Evolutionary conservation across 1,140 invertebrate genomes (phyloP).

Genomic region (Drosophila mauritiana): DNA sequence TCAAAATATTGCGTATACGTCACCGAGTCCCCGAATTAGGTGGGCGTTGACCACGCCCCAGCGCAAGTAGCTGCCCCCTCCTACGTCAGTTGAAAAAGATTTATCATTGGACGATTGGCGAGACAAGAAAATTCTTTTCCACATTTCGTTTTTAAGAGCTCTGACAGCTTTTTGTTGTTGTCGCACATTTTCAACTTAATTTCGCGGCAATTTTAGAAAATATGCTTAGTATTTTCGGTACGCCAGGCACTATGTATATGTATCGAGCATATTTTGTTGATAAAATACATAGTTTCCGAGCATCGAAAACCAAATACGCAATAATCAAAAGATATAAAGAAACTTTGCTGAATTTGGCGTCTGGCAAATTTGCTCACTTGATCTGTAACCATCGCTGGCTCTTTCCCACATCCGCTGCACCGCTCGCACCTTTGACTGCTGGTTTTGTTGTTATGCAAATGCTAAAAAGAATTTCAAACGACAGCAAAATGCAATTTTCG

Average conservation of each 20-base stretch:
- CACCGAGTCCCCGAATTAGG: constrained; percentile 18
- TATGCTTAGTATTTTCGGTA: constrained; percentile 54
- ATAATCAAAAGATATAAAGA: constrained; percentile 27
- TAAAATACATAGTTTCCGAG: constrained; percentile 18
- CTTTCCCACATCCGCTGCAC: neutral
- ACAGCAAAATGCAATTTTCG: constrained; percentile 45
- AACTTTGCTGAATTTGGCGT: constrained; percentile 2
- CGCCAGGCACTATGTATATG: constrained; percentile 18
- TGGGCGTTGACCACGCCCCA: constrained; percentile 26
- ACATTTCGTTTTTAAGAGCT: constrained; percentile 42
- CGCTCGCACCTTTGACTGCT: constrained; percentile 16
- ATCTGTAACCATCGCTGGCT: constrained; percentile 2
- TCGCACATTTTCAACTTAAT: constrained; percentile 60
- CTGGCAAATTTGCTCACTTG: constrained; percentile 14
- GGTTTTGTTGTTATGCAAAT: constrained; percentile 55
- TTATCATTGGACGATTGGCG: constrained; percentile 31
- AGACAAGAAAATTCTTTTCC: constrained; percentile 32
- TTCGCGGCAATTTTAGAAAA: constrained; percentile 73
- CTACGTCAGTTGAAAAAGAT: constrained; percentile 36
- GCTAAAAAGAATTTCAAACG: constrained; percentile 43
- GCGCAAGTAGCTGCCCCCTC: constrained; percentile 9
- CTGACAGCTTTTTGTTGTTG: constrained; percentile 32
- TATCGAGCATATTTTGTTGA: too few relatives aligned
- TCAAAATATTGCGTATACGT: constrained; percentile 34
- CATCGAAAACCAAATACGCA: constrained; percentile 67